Evolutionary conservation across 35 echinoderm and acorn worm species (phyloP).

Genomic region (Anneissia japonica): DNA sequence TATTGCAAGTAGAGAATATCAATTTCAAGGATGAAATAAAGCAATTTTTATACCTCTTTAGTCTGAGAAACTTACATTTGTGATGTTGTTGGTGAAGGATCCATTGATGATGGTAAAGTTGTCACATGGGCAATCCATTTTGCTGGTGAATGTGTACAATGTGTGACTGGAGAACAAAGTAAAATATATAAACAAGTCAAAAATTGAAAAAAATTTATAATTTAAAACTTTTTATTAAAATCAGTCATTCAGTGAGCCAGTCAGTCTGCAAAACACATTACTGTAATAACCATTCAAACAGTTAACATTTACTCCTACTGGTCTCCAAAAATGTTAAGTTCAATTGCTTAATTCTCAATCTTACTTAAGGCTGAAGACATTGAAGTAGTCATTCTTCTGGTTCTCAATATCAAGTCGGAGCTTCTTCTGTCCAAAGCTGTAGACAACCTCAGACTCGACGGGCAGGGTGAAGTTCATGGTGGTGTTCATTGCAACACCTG

Average conservation of each 20-base stretch:
- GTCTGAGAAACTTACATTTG: slow-evolving; percentile 17
- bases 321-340: no score
- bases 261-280: no score
- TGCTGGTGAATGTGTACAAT: slow-evolving; percentile 2
- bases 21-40: no score
- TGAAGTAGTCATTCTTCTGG: background rate
- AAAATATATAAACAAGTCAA: background rate
- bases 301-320: no score
- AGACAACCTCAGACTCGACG: slow-evolving; percentile 10
- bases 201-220: background rate
- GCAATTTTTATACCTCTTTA: no score
- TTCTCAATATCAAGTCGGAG: slow-evolving; percentile 7
- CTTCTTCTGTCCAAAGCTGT: slow-evolving; percentile 35
- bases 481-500: slow-evolving; percentile 23
- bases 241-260: no score
- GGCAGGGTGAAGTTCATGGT: slow-evolving; percentile 36
- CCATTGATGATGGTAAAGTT: slow-evolving; percentile 21
- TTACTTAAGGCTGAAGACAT: slow-evolving; percentile 28
- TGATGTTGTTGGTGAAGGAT: background rate
- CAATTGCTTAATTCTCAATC: no score
- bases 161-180: background rate
- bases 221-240: background rate
- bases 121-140: background rate
- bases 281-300: no score
- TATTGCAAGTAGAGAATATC: no score